Percentiles rank a stretch among this genome's conserved stretches.
phyloP scores from a whole-genome alignment of 2,113 vertebrate genomes.

The Chroicocephalus ridibundus region DNA sequence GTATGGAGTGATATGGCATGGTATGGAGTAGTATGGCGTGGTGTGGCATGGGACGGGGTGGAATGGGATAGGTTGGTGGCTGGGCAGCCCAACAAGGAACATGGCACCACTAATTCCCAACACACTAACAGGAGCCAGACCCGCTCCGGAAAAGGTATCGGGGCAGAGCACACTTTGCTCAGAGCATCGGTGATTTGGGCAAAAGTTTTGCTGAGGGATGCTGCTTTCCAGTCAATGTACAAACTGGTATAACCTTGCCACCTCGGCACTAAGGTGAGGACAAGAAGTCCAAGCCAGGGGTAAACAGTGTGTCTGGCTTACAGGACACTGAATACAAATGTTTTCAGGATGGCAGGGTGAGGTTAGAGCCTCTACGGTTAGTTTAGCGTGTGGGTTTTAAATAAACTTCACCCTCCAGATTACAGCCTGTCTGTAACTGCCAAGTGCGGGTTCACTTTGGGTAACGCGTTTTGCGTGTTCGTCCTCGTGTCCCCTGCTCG shows the following conservation, averaged over 20 bases:
- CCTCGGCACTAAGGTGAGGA: neutral
- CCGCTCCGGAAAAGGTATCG: neutral
- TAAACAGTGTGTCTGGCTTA: neutral
- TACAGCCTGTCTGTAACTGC: neutral
- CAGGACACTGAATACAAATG: neutral
- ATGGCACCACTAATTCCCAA: neutral
- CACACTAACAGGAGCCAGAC: neutral
- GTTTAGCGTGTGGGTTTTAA: neutral
- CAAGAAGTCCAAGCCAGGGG: neutral
- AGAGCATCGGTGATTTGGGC: neutral
- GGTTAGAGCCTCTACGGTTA: neutral
- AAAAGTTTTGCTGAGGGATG: neutral
- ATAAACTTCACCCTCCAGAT: neutral
- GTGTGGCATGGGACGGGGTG: neutral
- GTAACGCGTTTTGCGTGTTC: fast-evolving
- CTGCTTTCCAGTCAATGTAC: neutral
- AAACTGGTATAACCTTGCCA: neutral
- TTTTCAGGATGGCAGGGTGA: neutral
- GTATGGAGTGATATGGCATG: too few relatives aligned
- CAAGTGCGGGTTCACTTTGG: neutral
- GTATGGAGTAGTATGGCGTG: too few relatives aligned
- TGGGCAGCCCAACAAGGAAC: neutral
- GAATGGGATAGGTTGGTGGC: neutral
- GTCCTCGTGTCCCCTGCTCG: neutral
- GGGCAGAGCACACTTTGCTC: neutral